Evolutionary conservation across 2,113 vertebrate genomes (phyloP), one percentile per base, ranked within the genome.

Genomic region (Acrocephalus arundinaceus): DNA sequence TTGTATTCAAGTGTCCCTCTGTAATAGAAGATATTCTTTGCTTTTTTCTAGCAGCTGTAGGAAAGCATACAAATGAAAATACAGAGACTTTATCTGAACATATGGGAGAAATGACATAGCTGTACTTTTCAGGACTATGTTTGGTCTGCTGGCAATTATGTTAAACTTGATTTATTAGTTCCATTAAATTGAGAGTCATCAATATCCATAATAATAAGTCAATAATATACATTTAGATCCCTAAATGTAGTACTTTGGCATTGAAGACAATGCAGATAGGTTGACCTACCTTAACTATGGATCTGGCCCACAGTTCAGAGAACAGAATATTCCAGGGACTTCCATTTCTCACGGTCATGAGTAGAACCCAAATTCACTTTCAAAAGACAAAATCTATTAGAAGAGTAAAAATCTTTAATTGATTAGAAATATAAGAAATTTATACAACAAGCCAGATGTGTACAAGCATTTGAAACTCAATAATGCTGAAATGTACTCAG

Each of bases 51-150:
- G 54, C 15, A 76, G 45, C 24, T 57, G 21, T 54, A 91, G 37
- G 27, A 54, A 94, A 93, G 51, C 55, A 76, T 65, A 77, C 51
- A 67, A 93, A 93, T 77, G 21, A 85, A 94, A 91, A 76, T 28
- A 45, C 22, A 37, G 13, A n/a, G 54, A 62, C 31, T 70, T 81
- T 66, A 45, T 79, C 43, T 66, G 48, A 89, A 79, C 71, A 43
- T 72, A 51, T 61, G 30, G 65, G 28, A 92, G 57, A 85, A 87
- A 79, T 49, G 0, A 54, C 66, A 87, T 65, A 72, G 25, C 18
- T 89, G 15, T 27, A 43, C 89, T 93, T 87, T 57, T 95, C 71
- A 58, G n/a, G 31, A 35, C 41, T 65, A 4, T 41, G 78, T 80
- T 37, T 94, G 39, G 27, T 73, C 23, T 73, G 14, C 43, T 90